A percentile compares a stretch with the other conserved stretches of the same genome.
These are phyloP conservation scores for Pteria penguin DNA, from an alignment of 2,888 invertebrate genomes.

Conservation along the genomic window DNA sequence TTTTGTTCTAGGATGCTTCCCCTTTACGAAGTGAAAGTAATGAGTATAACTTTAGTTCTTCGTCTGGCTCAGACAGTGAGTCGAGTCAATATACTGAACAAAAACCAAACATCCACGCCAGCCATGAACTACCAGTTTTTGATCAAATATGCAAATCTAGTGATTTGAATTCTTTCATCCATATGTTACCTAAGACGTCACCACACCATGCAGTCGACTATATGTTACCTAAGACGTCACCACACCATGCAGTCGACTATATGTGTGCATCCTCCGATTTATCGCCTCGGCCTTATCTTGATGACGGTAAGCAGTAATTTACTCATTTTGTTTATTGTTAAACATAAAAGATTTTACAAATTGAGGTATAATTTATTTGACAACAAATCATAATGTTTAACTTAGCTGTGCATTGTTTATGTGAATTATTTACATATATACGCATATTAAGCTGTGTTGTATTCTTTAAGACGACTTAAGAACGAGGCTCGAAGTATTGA, in stretches of 20 bases:
- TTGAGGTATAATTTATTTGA: no score
- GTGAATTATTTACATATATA: no score
- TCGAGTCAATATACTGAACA: background rate
- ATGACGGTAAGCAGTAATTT: no score
- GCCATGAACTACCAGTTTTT: conserved; percentile 49
- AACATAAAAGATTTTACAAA: no score
- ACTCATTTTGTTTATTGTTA: no score
- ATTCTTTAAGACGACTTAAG: no score
- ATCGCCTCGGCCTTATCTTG: no score
- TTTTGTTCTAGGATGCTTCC: background rate
- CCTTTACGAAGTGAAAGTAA: background rate
- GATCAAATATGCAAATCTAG: conserved; percentile 43
- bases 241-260: background rate
- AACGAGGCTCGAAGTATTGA: no score
- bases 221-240: background rate
- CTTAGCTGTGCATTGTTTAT: no score
- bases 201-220: background rate
- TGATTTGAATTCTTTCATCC: background rate
- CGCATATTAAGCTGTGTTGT: no score
- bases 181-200: background rate
- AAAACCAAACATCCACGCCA: background rate
- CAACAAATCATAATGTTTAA: no score
- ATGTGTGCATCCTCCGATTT: no score
- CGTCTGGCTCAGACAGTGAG: background rate
- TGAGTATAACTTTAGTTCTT: background rate